A percentile compares a stretch with the other conserved stretches of the same genome.
Evolutionary conservation across 2,113 vertebrate species (phyloP).

Genomic region (Mirounga angustirostris): DNA sequence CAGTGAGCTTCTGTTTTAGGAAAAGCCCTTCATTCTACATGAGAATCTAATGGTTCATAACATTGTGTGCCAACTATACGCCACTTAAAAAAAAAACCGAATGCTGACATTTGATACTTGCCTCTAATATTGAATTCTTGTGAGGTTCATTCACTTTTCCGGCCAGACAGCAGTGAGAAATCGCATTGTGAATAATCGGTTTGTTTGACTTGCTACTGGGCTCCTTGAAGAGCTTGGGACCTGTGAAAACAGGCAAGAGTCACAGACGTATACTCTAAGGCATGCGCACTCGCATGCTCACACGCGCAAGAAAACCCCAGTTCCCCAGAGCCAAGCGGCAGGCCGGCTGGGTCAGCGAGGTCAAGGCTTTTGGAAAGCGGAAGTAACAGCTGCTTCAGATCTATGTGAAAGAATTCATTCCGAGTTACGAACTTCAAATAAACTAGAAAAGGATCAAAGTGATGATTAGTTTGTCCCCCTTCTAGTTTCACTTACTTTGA

Average conservation of each 20-base stretch:
- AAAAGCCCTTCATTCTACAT: accelerated
- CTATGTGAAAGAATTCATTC: not conserved
- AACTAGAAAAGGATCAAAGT: not conserved
- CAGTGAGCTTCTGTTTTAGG: accelerated
- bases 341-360: accelerated
- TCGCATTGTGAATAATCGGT: conserved; percentile 96
- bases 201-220: conserved; percentile 99
- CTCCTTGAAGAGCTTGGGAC: conserved; percentile 97
- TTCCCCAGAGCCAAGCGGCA: not conserved
- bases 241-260: conserved; percentile 79
- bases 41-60: accelerated
- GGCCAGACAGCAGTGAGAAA: conserved; percentile 97
- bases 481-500: not conserved
- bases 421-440: not conserved
- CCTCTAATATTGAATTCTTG: conserved; percentile 96
- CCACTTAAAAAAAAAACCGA: accelerated
- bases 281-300: accelerated
- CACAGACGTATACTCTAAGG: not conserved
- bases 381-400: not conserved
- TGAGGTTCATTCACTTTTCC: conserved; percentile 96
- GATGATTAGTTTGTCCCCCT: accelerated
- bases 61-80: accelerated
- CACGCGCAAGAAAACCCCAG: accelerated
- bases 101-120: conserved; percentile 67
- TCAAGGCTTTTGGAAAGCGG: accelerated